Evolutionary conservation across 2,888 invertebrate genomes (phyloP).

Genomic region (Tinea semifulvella): DNA sequence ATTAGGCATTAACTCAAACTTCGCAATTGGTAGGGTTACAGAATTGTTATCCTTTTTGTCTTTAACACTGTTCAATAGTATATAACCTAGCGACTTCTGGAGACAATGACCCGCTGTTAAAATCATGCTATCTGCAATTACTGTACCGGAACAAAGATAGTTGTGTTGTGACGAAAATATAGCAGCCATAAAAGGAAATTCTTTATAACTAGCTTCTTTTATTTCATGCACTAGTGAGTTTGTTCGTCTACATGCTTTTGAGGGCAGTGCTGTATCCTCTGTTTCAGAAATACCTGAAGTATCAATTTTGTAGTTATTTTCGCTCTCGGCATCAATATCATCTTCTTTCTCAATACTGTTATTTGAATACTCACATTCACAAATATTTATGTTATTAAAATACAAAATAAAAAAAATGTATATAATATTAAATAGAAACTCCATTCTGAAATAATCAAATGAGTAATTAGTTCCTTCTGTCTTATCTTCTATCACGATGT

Average conservation of each 20-base stretch:
- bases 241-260: conserved; percentile 31
- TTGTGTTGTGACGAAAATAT: conserved; percentile 48
- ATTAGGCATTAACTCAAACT: conserved; percentile 46
- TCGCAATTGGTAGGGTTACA: conserved; percentile 35
- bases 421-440: neutral
- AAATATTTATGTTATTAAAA: conserved; percentile 26
- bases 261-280: conserved; percentile 24
- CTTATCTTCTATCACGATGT: neutral
- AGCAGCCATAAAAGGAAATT: conserved; percentile 52
- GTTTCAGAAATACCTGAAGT: conserved; percentile 41
- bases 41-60: conserved; percentile 33
- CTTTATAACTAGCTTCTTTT: conserved; percentile 29
- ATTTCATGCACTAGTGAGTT: conserved; percentile 48
- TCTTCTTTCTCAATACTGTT: conserved; percentile 36
- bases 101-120: conserved; percentile 46
- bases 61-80: conserved; percentile 42
- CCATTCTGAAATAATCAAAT: conserved; percentile 1
- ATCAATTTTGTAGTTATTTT: conserved; percentile 38
- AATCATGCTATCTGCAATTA: conserved; percentile 45
- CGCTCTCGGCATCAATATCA: conserved; percentile 28
- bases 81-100: conserved; percentile 32
- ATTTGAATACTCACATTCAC: conserved; percentile 38
- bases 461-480: neutral
- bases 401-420: conserved; percentile 28
- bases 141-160: conserved; percentile 45